These are phyloP conservation scores for Fissipunctia ypsillon DNA, from an alignment of 2,888 invertebrate species.

Conservation along the genomic window DNA sequence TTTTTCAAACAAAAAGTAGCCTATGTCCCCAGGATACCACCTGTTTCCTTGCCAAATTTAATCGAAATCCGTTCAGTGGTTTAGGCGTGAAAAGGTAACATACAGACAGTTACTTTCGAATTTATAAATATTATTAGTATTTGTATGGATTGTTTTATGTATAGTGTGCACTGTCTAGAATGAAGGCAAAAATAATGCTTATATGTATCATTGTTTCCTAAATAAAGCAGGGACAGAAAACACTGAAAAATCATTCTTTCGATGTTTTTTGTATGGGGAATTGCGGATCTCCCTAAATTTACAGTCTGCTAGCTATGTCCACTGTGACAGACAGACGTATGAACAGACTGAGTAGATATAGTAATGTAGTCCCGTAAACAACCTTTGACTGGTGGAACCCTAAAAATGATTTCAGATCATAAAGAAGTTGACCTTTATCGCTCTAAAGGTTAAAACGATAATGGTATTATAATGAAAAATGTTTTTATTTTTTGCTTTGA, in stretches of 20 bases:
- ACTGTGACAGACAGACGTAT: neutral
- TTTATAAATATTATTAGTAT: too few species aligned
- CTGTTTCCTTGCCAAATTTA: too few species aligned
- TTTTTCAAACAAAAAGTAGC: too few species aligned
- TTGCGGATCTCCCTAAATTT: neutral
- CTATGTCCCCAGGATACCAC: too few species aligned
- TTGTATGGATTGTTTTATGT: too few species aligned
- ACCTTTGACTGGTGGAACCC: neutral
- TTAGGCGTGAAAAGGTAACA: too few species aligned
- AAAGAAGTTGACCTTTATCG: slow-evolving; percentile 12
- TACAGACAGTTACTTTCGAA: too few species aligned
- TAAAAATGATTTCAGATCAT: neutral
- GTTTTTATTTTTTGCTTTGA: neutral
- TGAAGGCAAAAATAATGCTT: neutral
- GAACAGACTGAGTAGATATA: neutral
- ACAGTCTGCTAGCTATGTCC: neutral
- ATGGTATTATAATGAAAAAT: slow-evolving; percentile 19
- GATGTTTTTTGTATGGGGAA: neutral
- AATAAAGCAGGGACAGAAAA: neutral
- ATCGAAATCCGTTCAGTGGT: too few species aligned
- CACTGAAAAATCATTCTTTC: neutral
- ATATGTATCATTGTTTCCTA: neutral
- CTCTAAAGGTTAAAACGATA: slow-evolving; percentile 30
- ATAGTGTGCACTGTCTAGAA: too few species aligned
- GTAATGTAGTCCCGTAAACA: neutral